phyloP scores from a whole-genome alignment of 92 coral and sea anemone species.

The Plumapathes pennacea region DNA sequence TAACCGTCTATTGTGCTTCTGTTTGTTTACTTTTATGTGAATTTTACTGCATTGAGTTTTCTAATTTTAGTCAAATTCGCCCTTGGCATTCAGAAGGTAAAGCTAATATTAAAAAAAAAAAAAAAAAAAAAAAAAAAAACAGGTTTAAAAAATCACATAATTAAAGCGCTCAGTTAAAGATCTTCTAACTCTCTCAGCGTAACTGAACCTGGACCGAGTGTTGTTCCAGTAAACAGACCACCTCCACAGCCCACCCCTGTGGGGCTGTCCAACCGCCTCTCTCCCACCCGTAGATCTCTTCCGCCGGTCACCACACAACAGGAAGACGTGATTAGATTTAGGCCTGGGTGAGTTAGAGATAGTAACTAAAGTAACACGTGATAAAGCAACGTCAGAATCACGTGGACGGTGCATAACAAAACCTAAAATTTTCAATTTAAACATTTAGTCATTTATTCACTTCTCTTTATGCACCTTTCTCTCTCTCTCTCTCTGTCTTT shows the following conservation, averaged over 20 bases:
- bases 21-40: too few species aligned
- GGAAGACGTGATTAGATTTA: conserved; percentile 93
- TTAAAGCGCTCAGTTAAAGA: neutral
- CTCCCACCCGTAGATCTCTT: conserved; percentile 95
- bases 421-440: too few species aligned
- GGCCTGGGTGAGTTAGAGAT: conserved; percentile 86
- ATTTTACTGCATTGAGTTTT: too few species aligned
- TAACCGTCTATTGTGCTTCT: too few species aligned
- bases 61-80: neutral
- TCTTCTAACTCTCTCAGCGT: conserved; percentile 43
- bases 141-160: neutral
- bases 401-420: too few species aligned
- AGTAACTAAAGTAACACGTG: too few species aligned
- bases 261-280: conserved; percentile 74
- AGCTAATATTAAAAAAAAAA: neutral
- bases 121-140: neutral
- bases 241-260: conserved; percentile 66
- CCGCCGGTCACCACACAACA: conserved; percentile 95
- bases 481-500: too few species aligned
- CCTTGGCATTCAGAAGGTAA: neutral
- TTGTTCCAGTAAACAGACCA: conserved; percentile 56
- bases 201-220: conserved; percentile 75
- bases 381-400: too few species aligned
- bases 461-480: too few species aligned
- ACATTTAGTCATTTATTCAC: too few species aligned